These are phyloP conservation scores for Miniopterus natalensis DNA, from an alignment of 2,113 vertebrate species.

Conservation along the genomic window DNA sequence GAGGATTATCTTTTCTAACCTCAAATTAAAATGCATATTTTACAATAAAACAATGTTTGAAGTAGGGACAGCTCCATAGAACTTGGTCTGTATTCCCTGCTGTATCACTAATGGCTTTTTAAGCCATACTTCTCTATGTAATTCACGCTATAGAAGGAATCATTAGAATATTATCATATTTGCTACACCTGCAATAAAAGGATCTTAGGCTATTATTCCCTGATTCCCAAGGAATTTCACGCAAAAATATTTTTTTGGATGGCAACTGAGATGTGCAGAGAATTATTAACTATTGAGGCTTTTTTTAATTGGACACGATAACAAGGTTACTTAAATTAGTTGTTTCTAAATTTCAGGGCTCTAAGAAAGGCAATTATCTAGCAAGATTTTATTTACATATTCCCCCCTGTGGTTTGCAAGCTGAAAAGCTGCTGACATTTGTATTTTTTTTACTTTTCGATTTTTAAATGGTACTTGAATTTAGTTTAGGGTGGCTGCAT, in stretches of 20 bases:
- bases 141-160: neutral
- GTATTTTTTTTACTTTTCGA: conserved; percentile 15
- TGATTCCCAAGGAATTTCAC: neutral
- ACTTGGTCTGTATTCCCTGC: neutral
- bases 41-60: neutral
- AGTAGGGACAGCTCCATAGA: neutral
- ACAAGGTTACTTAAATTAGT: conserved; percentile 45
- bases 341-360: conserved; percentile 27
- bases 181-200: neutral
- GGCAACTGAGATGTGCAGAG: neutral
- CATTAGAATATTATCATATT: neutral
- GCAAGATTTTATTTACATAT: conserved; percentile 65
- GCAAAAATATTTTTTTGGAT: neutral
- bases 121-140: neutral
- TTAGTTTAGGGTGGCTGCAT: neutral
- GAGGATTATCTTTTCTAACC: neutral
- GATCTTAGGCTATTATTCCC: neutral
- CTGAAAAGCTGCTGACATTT: conserved; percentile 64
- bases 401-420: conserved; percentile 9
- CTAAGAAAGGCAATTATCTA: conserved; percentile 64
- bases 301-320: conserved; percentile 57
- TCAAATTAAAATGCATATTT: neutral
- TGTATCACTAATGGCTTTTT: neutral
- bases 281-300: conserved; percentile 41
- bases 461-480: neutral